Evolutionary conservation across 2,888 invertebrate species (phyloP), one percentile per base, ranked within the genome.

Genomic region (Axea sp.): DNA sequence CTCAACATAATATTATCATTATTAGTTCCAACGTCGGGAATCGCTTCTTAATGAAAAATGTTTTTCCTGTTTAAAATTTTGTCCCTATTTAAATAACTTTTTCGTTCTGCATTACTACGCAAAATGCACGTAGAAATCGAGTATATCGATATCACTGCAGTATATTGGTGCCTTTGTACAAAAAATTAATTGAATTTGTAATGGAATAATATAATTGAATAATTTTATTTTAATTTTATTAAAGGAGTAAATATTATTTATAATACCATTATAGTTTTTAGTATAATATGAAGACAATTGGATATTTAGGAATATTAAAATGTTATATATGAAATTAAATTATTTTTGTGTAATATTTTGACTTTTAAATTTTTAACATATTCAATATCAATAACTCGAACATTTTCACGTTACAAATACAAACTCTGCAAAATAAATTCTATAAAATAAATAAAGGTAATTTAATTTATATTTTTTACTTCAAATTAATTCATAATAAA

Each of bases 81-180:
- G 53, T 41, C 45, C 57, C 47, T 73, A 60, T 37, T 43, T 65
- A 8, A 59, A 53, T 64, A 64, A 47, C n/a, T 60, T 73, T 62
- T 65, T 59, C 51, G 31, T 65, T 67, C 22, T 55, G 60, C 60
- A 39, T 47, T 55, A 53, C 65, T 71, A 71, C 49, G 62, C 73
- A 59, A 73, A 33, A 49, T 60, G 67, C 53, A 60, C 73, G 55
- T 55, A 39, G 55, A 73, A 73, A 73, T 73, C 73, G 73, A 67
- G 39, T 24, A 51, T 73, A 73, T 73, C 72, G 65, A 72, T 39
- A 45, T 43, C 33, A 22, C 30, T 28, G 43, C 11, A 47, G 17
- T 67, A n/a, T 8, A 17, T 51, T 43, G 12, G 33, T 41, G 22
- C 31, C 37, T 30, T 43, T 11, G 41, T 33, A 37, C 15, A 24